Evolutionary conservation across 2,888 invertebrate species (phyloP).

Genomic region (Campopleginae sp.): DNA sequence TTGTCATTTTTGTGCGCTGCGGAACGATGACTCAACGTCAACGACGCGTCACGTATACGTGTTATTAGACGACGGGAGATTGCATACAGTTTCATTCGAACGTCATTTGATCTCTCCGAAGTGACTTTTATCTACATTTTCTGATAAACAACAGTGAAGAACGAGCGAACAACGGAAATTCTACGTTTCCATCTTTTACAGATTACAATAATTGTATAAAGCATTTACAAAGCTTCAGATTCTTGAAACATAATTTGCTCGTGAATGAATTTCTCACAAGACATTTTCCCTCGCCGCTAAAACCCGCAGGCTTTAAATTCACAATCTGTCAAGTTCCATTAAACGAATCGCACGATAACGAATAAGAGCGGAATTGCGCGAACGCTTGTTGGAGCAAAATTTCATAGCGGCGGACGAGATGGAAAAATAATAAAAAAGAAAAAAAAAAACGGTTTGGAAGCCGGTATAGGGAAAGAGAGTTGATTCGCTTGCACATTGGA

Average conservation of each 20-base stretch:
- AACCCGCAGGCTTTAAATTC: background rate
- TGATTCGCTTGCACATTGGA: conserved; percentile 39
- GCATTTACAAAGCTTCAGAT: background rate
- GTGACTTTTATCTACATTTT: background rate
- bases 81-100: background rate
- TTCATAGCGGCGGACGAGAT: background rate
- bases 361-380: background rate
- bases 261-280: background rate
- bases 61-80: background rate
- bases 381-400: background rate
- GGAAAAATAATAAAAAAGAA: conserved; percentile 7
- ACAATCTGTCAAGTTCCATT: background rate
- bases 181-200: background rate
- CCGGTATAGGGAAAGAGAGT: conserved; percentile 17
- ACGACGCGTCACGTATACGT: conserved; percentile 1
- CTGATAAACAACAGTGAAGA: conserved; percentile 1
- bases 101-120: background rate
- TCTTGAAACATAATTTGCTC: background rate
- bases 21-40: conserved; percentile 3
- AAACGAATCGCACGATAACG: background rate
- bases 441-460: background rate
- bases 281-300: background rate
- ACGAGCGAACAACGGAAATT: background rate
- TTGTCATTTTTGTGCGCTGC: conserved; percentile 8
- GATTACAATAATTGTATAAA: background rate